Evolutionary conservation across 2,888 invertebrate species (phyloP).

Genomic region (Mesorhabditis spiculigera): DNA sequence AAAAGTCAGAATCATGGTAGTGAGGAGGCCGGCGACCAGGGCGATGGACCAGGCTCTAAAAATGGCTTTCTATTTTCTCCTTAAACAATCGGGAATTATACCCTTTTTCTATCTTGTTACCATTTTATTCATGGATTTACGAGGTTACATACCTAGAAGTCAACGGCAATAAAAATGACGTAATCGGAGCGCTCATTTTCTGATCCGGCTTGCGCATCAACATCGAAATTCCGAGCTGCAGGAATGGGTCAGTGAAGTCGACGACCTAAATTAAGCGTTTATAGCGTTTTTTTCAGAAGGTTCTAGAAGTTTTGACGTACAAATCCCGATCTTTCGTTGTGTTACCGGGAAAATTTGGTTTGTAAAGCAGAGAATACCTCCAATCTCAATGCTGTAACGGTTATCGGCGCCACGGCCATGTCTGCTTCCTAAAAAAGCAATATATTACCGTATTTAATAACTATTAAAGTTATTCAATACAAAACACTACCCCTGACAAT

Average conservation of each 20-base stretch:
- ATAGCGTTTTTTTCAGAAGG: too few relatives aligned
- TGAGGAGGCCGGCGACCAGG: not conserved
- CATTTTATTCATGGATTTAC: not conserved
- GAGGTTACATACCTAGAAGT: constrained; percentile 64
- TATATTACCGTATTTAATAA: not conserved
- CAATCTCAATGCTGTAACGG: constrained; percentile 91
- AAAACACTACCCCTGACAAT: constrained; percentile 31
- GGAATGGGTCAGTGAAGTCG: constrained; percentile 64
- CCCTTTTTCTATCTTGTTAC: too few relatives aligned
- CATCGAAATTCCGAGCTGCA: constrained; percentile 62
- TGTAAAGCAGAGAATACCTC: too few relatives aligned
- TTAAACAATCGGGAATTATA: too few relatives aligned
- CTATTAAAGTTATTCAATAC: not conserved
- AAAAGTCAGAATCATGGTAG: not conserved
- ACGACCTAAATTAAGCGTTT: constrained; percentile 40
- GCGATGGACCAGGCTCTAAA: not conserved
- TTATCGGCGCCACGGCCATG: constrained; percentile 90
- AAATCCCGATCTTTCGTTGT: too few relatives aligned
- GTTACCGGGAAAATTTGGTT: too few relatives aligned
- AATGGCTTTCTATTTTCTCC: not conserved
- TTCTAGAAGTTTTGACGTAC: too few relatives aligned
- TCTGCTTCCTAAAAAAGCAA: constrained; percentile 75
- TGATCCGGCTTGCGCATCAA: constrained; percentile 82
- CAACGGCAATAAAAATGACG: constrained; percentile 89
- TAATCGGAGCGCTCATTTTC: constrained; percentile 76